These are phyloP conservation scores for Rhopilema esculentum DNA, from an alignment of 30 jellyfish, hydroid and myxozoan species.

Conservation along the genomic window DNA sequence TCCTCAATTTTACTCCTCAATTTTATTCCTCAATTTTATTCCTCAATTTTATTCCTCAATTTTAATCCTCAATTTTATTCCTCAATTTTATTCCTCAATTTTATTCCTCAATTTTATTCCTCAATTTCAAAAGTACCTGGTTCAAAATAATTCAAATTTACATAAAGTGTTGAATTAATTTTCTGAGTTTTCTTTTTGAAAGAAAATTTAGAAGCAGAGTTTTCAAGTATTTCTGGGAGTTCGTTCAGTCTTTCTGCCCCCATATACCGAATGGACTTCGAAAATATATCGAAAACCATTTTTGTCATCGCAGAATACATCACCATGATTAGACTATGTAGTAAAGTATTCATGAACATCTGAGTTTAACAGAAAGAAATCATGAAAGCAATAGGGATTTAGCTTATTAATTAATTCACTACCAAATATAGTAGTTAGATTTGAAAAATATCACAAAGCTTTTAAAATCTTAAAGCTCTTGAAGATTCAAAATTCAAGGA, in stretches of 20 bases:
- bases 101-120: too few relatives aligned
- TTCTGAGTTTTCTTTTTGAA: background rate
- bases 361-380: background rate
- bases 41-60: background rate
- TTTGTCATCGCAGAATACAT: too few relatives aligned
- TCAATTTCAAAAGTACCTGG: background rate
- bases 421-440: background rate
- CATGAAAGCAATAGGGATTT: constrained; percentile 9
- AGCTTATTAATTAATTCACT: background rate
- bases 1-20: background rate
- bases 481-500: too few relatives aligned
- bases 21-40: background rate
- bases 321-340: background rate
- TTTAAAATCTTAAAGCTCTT: too few relatives aligned
- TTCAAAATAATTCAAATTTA: background rate
- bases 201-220: background rate
- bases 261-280: constrained; percentile 3
- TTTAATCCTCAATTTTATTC: too few relatives aligned
- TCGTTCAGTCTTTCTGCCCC: background rate
- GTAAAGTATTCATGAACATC: background rate
- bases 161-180: background rate
- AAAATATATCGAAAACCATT: too few relatives aligned
- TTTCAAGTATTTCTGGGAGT: background rate
- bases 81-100: too few relatives aligned
- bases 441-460: background rate